These are phyloP conservation scores for Biston betularia DNA, from an alignment of 2,888 invertebrate species.

Conservation along the genomic window DNA sequence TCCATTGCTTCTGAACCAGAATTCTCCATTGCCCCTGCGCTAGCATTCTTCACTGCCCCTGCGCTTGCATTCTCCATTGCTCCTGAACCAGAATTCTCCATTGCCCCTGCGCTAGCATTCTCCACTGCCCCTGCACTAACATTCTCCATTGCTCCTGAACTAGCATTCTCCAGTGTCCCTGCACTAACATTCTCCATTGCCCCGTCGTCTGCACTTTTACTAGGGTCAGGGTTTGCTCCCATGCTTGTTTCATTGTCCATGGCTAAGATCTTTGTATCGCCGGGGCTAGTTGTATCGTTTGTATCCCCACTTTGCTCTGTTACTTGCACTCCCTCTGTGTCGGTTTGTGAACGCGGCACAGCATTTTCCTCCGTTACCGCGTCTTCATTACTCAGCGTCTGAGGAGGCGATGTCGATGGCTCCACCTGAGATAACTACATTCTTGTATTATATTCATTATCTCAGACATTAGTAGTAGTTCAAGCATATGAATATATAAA, in stretches of 20 bases:
- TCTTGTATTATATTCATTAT: no score
- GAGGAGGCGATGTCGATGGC: constrained; percentile 5
- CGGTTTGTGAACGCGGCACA: not conserved
- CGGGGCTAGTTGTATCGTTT: not conserved
- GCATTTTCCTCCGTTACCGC: constrained; percentile 6
- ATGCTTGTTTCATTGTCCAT: not conserved
- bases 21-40: not conserved
- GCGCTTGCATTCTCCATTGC: not conserved
- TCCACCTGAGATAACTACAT: constrained; percentile 5
- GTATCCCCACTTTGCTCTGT: not conserved
- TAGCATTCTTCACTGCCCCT: not conserved
- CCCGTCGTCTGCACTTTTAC: not conserved
- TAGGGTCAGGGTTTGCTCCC: not conserved
- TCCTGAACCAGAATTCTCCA: not conserved
- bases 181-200: not conserved
- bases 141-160: no score
- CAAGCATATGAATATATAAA: no score
- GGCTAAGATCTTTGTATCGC: no score
- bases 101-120: not conserved
- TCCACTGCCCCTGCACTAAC: not conserved
- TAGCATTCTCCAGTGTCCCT: not conserved
- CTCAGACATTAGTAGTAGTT: no score
- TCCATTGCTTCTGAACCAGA: no score
- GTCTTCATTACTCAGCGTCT: not conserved
- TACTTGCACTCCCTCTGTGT: not conserved